Evolutionary conservation across 23 tunicate genomes (phyloP).

Genomic region (Styela clava): DNA sequence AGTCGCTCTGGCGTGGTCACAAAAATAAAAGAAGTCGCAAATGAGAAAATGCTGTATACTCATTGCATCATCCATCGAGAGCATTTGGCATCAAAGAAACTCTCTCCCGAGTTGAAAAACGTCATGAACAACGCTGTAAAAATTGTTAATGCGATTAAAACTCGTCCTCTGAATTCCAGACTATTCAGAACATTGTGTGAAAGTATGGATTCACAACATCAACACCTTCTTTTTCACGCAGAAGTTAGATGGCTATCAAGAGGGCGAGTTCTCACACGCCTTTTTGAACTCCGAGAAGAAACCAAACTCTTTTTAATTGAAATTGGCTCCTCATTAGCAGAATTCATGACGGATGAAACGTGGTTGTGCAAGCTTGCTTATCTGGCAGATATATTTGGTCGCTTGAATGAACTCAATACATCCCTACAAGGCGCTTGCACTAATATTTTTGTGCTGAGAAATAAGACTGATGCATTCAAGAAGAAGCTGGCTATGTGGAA

Average conservation of each 20-base stretch:
- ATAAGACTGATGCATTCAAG: too few species aligned
- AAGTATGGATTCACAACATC: slow-evolving; percentile 52
- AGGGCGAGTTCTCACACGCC: slow-evolving; percentile 50
- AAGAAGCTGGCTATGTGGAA: too few species aligned
- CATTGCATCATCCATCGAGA: too few species aligned
- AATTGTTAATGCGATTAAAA: slow-evolving; percentile 49
- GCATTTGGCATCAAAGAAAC: too few species aligned
- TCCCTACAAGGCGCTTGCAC: too few species aligned
- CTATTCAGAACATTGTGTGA: slow-evolving; percentile 40
- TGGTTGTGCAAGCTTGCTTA: slow-evolving; percentile 56
- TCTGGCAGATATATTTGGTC: slow-evolving; percentile 58
- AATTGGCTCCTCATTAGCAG: slow-evolving; percentile 36
- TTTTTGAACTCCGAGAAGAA: slow-evolving; percentile 52
- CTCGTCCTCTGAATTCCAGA: slow-evolving; percentile 32
- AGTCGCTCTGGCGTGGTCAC: too few species aligned
- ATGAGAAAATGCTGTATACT: too few species aligned
- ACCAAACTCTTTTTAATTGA: too few species aligned
- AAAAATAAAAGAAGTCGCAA: too few species aligned
- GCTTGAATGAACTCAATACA: slow-evolving; percentile 56
- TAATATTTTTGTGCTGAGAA: too few species aligned
- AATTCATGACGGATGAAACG: slow-evolving; percentile 52
- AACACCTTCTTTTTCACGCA: slow-evolving; percentile 51
- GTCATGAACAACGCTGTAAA: slow-evolving; percentile 39
- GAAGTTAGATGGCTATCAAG: slow-evolving; percentile 51
- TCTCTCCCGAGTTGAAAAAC: too few species aligned